Conservation (phyloP, 2,797 vertebrate species). For the Valencia hispanica region DNA sequence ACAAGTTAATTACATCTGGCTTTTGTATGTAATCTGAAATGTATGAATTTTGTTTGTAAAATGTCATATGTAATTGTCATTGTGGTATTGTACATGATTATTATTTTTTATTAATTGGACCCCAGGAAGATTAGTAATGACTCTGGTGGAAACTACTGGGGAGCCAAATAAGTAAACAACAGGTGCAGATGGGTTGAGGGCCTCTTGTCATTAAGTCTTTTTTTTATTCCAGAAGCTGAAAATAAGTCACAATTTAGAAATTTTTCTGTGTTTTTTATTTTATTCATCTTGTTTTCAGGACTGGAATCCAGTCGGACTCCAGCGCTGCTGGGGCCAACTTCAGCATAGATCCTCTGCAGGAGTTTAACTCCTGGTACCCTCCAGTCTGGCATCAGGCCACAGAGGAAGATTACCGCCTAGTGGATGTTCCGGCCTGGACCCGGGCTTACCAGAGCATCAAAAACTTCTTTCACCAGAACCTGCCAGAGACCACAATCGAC, state of each 20-base stretch:
- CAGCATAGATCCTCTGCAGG: conserved; percentile 61
- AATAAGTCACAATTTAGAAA: not conserved
- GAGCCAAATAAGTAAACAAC: too few relatives aligned
- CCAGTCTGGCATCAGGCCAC: conserved; percentile 53
- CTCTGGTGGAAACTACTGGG: too few relatives aligned
- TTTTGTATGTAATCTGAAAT: too few relatives aligned
- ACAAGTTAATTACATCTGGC: too few relatives aligned
- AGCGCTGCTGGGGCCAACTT: conserved; percentile 35
- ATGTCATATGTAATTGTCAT: too few relatives aligned
- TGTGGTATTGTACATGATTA: too few relatives aligned
- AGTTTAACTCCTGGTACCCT: conserved; percentile 71
- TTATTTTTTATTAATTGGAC: too few relatives aligned
- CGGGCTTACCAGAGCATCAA: conserved; percentile 32
- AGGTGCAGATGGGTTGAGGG: too few relatives aligned
- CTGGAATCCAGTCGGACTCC: conserved; percentile 20
- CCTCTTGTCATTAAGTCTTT: too few relatives aligned
- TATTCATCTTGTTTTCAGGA: conserved; percentile 44
- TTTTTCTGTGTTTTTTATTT: not conserved
- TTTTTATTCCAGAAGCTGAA: not conserved
- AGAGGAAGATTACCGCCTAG: conserved; percentile 46
- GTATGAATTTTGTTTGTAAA: too few relatives aligned
- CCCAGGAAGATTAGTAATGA: too few relatives aligned
- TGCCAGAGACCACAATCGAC: conserved; percentile 54
- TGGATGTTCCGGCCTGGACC: conserved; percentile 50
- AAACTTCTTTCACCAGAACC: conserved; percentile 47